Evolutionary conservation across 30 jellyfish, hydroid and myxozoan genomes (phyloP).

Genomic region (Turritopsis dohrnii): DNA sequence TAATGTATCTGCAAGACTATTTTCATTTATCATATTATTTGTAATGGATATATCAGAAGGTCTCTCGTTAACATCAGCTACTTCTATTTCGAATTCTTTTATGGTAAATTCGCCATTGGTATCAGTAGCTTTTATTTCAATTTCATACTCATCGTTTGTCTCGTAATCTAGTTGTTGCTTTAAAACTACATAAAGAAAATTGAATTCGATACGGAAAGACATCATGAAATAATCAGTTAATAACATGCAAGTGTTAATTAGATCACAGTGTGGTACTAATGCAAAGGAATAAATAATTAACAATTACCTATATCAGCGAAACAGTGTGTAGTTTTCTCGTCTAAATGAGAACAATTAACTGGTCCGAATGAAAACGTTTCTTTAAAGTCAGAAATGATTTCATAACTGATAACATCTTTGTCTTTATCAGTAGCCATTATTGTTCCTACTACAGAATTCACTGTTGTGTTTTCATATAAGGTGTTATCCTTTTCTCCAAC

Average conservation of each 20-base stretch:
- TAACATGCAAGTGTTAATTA: neutral
- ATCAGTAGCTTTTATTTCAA: conserved; percentile 60
- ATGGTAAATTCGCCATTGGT: conserved; percentile 55
- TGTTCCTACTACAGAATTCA: conserved; percentile 44
- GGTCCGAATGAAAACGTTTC: conserved; percentile 43
- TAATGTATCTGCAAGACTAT: conserved; percentile 47
- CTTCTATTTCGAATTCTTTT: conserved; percentile 32
- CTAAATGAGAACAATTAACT: neutral
- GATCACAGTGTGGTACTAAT: neutral
- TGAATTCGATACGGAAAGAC: neutral
- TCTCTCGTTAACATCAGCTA: conserved; percentile 69
- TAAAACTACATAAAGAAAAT: too few species aligned
- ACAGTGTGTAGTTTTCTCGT: neutral
- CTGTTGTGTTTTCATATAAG: conserved; percentile 45
- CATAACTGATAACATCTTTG: conserved; percentile 21
- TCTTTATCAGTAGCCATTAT: conserved; percentile 54
- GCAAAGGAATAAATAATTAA: neutral
- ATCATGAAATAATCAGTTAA: too few species aligned
- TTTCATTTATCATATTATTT: conserved; percentile 38
- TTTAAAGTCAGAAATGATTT: conserved; percentile 29
- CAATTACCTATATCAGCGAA: conserved; percentile 11
- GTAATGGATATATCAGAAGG: conserved; percentile 54
- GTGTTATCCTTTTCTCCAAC: neutral
- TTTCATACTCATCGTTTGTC: conserved; percentile 21
- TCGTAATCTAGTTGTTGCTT: conserved; percentile 58